Evolutionary conservation across 2,888 invertebrate genomes (phyloP), one percentile per base, ranked within the genome.

Genomic region (Theodoxus fluviatilis): DNA sequence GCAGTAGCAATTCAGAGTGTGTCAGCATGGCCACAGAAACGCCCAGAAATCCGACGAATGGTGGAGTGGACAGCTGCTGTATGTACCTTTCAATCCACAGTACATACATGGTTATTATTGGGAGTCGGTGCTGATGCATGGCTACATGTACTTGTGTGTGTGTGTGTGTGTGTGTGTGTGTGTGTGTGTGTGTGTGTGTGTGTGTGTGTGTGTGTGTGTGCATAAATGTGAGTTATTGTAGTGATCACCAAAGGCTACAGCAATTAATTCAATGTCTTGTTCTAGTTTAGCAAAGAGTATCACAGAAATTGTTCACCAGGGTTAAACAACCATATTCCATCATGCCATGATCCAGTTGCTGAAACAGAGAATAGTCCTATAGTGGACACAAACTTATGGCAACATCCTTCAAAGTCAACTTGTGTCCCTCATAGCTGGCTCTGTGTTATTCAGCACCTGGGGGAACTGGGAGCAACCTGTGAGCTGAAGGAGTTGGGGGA

Each of bases 1-100:
- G 94, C 93, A 1, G 96, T 98, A 35, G 94, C 93, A 2, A 98
- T 98, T 82, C 93, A 93, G 79, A 96, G 96, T 4, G 96, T 98
- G n/a, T 98, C 98, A 33, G 93, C 94, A 83, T 95, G 94, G 92
- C 91, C 93, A 3, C 92, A 94, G 73, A 91, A 91, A 75, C 91
- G 98, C 61, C 88, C 89, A 22, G 96, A 98, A 76, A 92, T 95
- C 76, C 89, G 92, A 22, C 91, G 91, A 78, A 96, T 98, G 96
- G 91, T 94, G 37, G 89, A 94, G 75, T 97, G 95, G 94, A 79
- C 80, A 15, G 79, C 79, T 69, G 71, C 75, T 76, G 84, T 85
- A 75, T 71, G 59, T 57, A 63, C 22, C 43, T 22, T 40, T 1
- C 47, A 12, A 47, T 64, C n/a, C 38, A 40, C 40, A 7, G 22